These are phyloP conservation scores for Enteromius radiatus DNA, from an alignment of 2,797 vertebrate genomes.

Conservation along the genomic window DNA sequence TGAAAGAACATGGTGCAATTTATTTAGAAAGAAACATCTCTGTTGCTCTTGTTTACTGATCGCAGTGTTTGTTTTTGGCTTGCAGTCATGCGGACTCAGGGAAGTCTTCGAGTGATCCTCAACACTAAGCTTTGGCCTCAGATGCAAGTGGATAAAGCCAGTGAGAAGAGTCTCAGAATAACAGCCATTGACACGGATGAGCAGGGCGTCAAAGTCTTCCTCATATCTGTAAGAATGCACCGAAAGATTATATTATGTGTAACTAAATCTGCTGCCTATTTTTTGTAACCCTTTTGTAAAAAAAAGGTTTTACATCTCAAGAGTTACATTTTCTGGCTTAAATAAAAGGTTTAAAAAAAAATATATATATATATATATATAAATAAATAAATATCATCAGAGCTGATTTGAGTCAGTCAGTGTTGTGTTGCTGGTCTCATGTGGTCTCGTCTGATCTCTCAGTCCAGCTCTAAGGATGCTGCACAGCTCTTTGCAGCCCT, in stretches of 20 bases:
- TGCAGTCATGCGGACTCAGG: conserved; percentile 88
- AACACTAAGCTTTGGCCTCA: conserved; percentile 90
- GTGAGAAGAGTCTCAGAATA: conserved; percentile 86
- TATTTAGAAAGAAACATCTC: not conserved
- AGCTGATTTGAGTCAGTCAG: not conserved
- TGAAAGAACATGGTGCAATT: too few relatives aligned
- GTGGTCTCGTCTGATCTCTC: not conserved
- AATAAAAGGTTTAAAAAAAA: too few relatives aligned
- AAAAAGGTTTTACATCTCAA: too few relatives aligned
- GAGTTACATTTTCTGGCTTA: too few relatives aligned
- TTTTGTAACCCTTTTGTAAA: too few relatives aligned
- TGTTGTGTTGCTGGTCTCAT: not conserved
- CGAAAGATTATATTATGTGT: not conserved
- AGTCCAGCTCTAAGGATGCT: conserved; percentile 88
- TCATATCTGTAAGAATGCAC: conserved; percentile 81
- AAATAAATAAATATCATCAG: not conserved
- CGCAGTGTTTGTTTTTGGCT: conserved; percentile 23
- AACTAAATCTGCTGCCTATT: too few relatives aligned
- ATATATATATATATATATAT: too few relatives aligned
- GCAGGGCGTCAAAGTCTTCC: conserved; percentile 87
- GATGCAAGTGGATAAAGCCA: conserved; percentile 90
- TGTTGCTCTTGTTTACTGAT: not conserved
- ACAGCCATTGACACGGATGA: conserved; percentile 87
- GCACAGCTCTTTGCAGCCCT: conserved; percentile 84
- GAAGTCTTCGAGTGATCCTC: conserved; percentile 85